A percentile compares a stretch with the other conserved stretches of the same genome.
Evolutionary conservation across 2,797 vertebrate species (phyloP).

Genomic region (Coilia nasus): DNA sequence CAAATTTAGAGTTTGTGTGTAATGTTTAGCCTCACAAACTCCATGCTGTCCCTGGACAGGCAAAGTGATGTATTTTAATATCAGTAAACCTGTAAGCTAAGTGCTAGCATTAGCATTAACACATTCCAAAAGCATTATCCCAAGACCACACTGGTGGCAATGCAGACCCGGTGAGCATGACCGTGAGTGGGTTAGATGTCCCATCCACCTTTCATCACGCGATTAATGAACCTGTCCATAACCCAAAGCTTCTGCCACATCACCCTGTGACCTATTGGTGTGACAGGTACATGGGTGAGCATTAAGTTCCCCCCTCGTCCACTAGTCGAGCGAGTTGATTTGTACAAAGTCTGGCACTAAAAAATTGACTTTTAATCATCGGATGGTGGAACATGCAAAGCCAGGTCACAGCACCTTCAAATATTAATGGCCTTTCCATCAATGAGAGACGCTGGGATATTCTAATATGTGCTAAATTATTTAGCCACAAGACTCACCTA

Average conservation of each 20-base stretch:
- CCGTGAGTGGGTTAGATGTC: not conserved
- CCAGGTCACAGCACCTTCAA: constrained; percentile 76
- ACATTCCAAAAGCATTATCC: not conserved
- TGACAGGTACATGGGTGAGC: constrained; percentile 41
- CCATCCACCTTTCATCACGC: not conserved
- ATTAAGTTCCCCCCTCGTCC: constrained; percentile 35
- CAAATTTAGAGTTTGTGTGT: too few species aligned
- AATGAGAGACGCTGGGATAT: constrained; percentile 71
- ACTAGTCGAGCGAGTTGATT: constrained; percentile 61
- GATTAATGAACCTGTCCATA: constrained; percentile 8
- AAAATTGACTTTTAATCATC: constrained; percentile 76
- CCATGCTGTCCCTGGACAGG: not conserved
- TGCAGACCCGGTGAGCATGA: not conserved
- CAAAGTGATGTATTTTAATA: not conserved
- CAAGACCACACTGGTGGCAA: not conserved
- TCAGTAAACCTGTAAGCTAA: not conserved
- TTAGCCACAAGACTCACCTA: constrained; percentile 75
- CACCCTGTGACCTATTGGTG: constrained; percentile 14
- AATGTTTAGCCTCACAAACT: not conserved
- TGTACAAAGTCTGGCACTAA: constrained; percentile 62
- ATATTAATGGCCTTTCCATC: constrained; percentile 80
- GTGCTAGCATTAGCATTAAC: not conserved
- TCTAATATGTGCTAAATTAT: constrained; percentile 81
- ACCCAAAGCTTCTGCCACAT: not conserved
- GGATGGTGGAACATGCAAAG: constrained; percentile 72